Evolutionary conservation across 2,797 vertebrate genomes (phyloP).

Genomic region (Xenentodon cancila): DNA sequence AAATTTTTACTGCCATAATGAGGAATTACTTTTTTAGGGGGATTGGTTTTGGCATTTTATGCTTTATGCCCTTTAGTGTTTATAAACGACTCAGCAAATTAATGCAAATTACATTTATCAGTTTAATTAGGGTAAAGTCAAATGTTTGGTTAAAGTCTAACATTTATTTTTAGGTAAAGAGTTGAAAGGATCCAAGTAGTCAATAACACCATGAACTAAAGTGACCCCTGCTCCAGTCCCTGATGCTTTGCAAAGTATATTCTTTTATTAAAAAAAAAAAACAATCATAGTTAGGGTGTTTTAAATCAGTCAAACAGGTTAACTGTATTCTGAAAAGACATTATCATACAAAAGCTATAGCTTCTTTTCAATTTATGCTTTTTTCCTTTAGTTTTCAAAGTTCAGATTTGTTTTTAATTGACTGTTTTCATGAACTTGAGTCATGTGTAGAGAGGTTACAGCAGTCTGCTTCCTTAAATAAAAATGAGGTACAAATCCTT

Average conservation of each 20-base stretch:
- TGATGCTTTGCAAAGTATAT: conserved; percentile 23
- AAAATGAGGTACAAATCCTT: conserved; percentile 53
- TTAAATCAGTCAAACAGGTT: conserved; percentile 14
- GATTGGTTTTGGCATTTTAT: conserved; percentile 17
- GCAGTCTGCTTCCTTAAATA: conserved; percentile 61
- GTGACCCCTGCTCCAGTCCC: conserved; percentile 41
- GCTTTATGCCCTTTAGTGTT: conserved; percentile 37
- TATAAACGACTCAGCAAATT: conserved; percentile 25
- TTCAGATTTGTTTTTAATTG: conserved; percentile 43
- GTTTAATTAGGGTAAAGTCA: conserved; percentile 26
- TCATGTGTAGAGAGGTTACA: conserved; percentile 57
- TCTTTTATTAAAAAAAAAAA: conserved; percentile 3
- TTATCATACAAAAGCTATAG: background rate
- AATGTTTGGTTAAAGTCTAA: conserved; percentile 31
- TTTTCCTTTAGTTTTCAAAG: conserved; percentile 44
- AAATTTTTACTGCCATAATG: conserved; percentile 24
- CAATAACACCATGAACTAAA: conserved; percentile 25
- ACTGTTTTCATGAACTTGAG: conserved; percentile 51
- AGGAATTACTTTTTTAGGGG: conserved; percentile 8
- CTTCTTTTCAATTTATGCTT: conserved; percentile 29
- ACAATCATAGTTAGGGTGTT: conserved; percentile 4
- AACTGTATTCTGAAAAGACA: conserved; percentile 2
- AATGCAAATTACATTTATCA: conserved; percentile 23
- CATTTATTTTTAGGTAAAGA: conserved; percentile 29
- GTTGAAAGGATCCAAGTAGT: conserved; percentile 2